phyloP scores from a whole-genome alignment of 1,140 invertebrate genomes.

The Acromyrmex charruanus region DNA sequence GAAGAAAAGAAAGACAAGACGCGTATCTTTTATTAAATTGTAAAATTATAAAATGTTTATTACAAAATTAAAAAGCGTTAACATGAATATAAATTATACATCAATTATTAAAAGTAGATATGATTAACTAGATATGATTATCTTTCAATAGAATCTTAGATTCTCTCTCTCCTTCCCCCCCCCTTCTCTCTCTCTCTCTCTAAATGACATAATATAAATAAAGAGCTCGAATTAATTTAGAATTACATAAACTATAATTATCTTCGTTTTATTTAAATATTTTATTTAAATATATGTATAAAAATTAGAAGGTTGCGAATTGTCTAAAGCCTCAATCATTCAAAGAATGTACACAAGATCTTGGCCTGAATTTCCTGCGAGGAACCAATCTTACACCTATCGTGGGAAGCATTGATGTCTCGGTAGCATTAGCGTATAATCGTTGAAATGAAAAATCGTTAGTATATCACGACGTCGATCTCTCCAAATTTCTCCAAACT shows the following conservation, averaged over 20 bases:
- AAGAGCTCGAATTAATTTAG: not conserved
- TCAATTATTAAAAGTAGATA: not conserved
- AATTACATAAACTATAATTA: not conserved
- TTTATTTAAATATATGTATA: not conserved
- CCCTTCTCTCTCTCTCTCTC: not conserved
- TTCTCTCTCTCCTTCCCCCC: not conserved
- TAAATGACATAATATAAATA: not conserved
- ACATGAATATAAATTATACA: not conserved
- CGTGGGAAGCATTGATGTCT: not conserved
- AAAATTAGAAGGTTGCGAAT: not conserved
- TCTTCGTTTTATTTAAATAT: not conserved
- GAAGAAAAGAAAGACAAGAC: not conserved
- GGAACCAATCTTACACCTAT: not conserved
- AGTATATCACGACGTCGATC: slow-evolving; percentile 81
- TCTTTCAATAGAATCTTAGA: not conserved
- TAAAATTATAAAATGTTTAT: not conserved
- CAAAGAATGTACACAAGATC: not conserved
- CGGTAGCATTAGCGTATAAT: slow-evolving; percentile 80
- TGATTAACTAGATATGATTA: not conserved
- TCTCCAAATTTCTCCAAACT: slow-evolving; percentile 28
- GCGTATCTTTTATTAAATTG: not conserved
- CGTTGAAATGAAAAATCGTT: slow-evolving; percentile 84
- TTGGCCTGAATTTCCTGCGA: slow-evolving; percentile 28
- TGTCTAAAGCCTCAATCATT: not conserved
- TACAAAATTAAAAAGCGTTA: too few relatives aligned